Evolutionary conservation across 2,113 vertebrate species (phyloP).

Genomic region (Garra rufa): DNA sequence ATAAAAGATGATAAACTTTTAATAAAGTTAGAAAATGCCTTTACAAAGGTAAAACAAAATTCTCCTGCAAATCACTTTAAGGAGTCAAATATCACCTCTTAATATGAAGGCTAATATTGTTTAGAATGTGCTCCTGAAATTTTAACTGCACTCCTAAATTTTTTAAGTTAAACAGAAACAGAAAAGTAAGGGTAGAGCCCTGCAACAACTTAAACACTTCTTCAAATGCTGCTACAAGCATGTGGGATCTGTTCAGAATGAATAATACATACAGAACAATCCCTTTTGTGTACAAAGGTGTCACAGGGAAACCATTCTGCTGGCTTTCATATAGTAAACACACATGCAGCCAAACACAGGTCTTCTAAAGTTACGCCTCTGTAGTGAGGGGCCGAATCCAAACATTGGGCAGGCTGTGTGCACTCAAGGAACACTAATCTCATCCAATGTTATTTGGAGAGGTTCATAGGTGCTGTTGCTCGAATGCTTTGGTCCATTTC

Average conservation of each 20-base stretch:
- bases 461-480: neutral
- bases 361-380: neutral
- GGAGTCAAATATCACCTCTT: no score
- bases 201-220: neutral
- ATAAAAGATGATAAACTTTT: no score
- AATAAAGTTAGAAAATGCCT: no score
- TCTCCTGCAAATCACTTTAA: no score
- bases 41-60: no score
- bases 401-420: neutral
- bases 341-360: neutral
- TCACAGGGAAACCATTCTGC: neutral
- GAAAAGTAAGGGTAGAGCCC: no score
- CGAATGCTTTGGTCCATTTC: neutral
- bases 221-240: neutral
- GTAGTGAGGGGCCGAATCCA: neutral
- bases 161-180: no score
- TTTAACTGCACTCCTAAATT: no score
- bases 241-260: no score
- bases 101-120: no score
- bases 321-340: slow-evolving; percentile 14
- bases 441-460: slow-evolving; percentile 17
- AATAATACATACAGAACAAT: neutral
- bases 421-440: slow-evolving; percentile 14
- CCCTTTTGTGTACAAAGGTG: neutral
- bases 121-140: no score